Percentiles rank a stretch among this genome's conserved stretches.
phyloP scores from a whole-genome alignment of 2,888 invertebrate species.

The Drosophila gaucha region DNA sequence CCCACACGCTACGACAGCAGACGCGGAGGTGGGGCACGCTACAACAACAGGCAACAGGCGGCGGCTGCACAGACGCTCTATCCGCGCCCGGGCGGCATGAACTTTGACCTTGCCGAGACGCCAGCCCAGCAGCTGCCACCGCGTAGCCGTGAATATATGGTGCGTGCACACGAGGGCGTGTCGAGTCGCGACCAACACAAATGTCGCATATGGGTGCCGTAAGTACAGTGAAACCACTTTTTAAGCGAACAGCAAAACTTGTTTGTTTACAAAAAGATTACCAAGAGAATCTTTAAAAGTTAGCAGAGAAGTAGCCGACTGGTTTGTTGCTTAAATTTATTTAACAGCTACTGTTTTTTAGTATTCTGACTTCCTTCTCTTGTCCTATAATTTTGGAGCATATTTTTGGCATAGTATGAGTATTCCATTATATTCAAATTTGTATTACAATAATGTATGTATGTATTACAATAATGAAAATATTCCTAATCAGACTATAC shows the following conservation, averaged over 20 bases:
- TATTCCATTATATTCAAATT: too few relatives aligned
- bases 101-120: conserved; percentile 18
- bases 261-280: too few relatives aligned
- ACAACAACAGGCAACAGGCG: conserved; percentile 30
- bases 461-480: too few relatives aligned
- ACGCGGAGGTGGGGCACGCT: conserved; percentile 23
- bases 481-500: background rate
- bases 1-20: conserved; percentile 32
- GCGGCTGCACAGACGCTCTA: conserved; percentile 14
- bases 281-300: too few relatives aligned
- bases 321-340: too few relatives aligned
- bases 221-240: conserved; percentile 54
- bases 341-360: too few relatives aligned
- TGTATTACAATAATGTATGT: too few relatives aligned
- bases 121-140: conserved; percentile 23
- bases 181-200: conserved; percentile 56
- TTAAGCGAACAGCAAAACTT: background rate
- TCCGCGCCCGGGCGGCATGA: conserved; percentile 35
- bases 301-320: too few relatives aligned
- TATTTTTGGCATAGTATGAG: too few relatives aligned
- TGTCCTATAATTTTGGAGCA: too few relatives aligned
- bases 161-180: conserved; percentile 45
- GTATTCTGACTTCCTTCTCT: too few relatives aligned
- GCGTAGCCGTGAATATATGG: conserved; percentile 39
- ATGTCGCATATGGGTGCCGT: conserved; percentile 82